phyloP scores from a whole-genome alignment of 2,888 invertebrate genomes.

The Tenodera sinensis region DNA sequence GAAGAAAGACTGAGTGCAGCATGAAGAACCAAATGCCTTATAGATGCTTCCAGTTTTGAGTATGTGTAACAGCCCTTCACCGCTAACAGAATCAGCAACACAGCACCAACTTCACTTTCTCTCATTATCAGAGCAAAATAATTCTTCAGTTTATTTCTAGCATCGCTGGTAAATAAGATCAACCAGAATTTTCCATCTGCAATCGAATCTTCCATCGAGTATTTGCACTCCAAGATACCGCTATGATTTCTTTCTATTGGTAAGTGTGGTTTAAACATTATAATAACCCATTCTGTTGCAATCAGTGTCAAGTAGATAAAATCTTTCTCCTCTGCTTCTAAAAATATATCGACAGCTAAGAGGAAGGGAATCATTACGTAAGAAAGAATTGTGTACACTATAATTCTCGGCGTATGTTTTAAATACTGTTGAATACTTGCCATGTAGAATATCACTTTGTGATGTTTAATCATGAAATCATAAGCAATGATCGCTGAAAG shows the following conservation, averaged over 20 bases:
- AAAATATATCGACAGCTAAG: not conserved
- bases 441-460: not conserved
- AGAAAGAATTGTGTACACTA: not conserved
- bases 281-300: not conserved
- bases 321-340: not conserved
- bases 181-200: not conserved
- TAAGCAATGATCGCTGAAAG: not conserved
- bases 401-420: not conserved
- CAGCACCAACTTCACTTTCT: not conserved
- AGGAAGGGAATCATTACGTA: not conserved
- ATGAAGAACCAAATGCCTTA: not conserved
- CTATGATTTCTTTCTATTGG: not conserved
- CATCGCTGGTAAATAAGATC: not conserved
- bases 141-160: not conserved
- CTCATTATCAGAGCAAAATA: not conserved
- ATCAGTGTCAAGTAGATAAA: not conserved
- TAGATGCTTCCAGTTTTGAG: not conserved
- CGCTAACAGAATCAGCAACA: not conserved
- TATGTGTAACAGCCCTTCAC: not conserved
- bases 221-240: not conserved
- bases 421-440: not conserved
- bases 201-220: not conserved
- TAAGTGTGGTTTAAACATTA: not conserved
- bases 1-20: not conserved
- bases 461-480: not conserved